Evolutionary conservation across 1,140 invertebrate species (phyloP).

Genomic region (Brachionus koreanus): DNA sequence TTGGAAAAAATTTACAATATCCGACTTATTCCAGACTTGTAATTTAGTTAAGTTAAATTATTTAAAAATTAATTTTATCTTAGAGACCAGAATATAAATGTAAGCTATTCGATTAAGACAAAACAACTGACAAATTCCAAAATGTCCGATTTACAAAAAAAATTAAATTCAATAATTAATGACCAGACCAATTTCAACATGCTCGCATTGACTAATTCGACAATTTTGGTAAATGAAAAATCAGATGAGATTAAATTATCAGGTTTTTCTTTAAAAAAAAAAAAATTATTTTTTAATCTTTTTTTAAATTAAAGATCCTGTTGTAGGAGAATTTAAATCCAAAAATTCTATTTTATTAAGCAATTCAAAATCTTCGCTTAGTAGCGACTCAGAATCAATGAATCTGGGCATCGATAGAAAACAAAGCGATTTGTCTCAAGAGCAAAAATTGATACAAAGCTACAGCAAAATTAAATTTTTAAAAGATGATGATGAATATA

Average conservation of each 20-base stretch:
- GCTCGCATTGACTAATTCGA: not conserved
- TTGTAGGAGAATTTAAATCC: not conserved
- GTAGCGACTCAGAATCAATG: not conserved
- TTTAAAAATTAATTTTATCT: not conserved
- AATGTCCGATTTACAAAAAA: not conserved
- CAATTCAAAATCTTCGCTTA: not conserved
- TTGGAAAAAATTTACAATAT: conserved; percentile 18
- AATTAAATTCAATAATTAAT: not conserved
- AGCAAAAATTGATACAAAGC: not conserved
- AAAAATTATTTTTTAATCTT: not conserved
- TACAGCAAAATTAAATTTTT: not conserved
- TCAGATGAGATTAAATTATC: not conserved
- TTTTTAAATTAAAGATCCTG: not conserved
- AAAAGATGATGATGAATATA: not conserved
- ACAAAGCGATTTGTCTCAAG: not conserved
- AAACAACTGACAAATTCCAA: not conserved
- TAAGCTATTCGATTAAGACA: conserved; percentile 9
- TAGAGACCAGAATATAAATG: not conserved
- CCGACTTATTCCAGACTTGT: not conserved
- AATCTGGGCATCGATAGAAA: not conserved
- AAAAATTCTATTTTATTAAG: not conserved
- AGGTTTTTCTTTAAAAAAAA: not conserved
- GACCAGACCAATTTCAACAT: not conserved
- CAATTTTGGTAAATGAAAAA: not conserved
- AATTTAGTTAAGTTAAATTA: not conserved